Conservation (phyloP, 2,888 invertebrate species). For the Archips xylosteana region DNA sequence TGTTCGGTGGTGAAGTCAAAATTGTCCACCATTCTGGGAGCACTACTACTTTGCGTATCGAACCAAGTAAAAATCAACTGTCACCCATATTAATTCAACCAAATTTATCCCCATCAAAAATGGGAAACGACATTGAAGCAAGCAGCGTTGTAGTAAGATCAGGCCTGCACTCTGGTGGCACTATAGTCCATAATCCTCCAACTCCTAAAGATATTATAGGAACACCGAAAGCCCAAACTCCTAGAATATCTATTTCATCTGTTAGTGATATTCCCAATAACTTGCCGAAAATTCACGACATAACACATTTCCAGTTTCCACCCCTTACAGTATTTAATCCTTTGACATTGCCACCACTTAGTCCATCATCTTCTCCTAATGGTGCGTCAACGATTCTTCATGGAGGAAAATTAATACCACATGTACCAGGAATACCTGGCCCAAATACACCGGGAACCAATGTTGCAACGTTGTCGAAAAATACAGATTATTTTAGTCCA, state of each 20-base stretch:
- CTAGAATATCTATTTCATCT: conserved; percentile 85
- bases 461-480: conserved; percentile 59
- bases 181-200: conserved; percentile 88
- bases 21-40: conserved; percentile 89
- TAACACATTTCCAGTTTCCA: conserved; percentile 87
- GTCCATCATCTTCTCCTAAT: conserved; percentile 79
- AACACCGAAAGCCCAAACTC: conserved; percentile 79
- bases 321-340: conserved; percentile 90
- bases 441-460: conserved; percentile 87
- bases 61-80: conserved; percentile 85
- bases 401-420: conserved; percentile 91
- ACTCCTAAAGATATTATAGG: conserved; percentile 77
- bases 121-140: conserved; percentile 79
- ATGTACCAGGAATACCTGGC: conserved; percentile 95
- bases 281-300: conserved; percentile 81
- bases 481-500: conserved; percentile 53
- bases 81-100: conserved; percentile 85
- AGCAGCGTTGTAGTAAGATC: conserved; percentile 92
- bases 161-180: conserved; percentile 93
- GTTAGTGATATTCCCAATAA: conserved; percentile 83
- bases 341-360: conserved; percentile 86
- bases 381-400: conserved; percentile 88
- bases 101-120: conserved; percentile 78
- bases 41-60: conserved; percentile 89
- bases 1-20: conserved; percentile 93